phyloP scores from a whole-genome alignment of 2,888 invertebrate species.

The Nomada ferruginata region DNA sequence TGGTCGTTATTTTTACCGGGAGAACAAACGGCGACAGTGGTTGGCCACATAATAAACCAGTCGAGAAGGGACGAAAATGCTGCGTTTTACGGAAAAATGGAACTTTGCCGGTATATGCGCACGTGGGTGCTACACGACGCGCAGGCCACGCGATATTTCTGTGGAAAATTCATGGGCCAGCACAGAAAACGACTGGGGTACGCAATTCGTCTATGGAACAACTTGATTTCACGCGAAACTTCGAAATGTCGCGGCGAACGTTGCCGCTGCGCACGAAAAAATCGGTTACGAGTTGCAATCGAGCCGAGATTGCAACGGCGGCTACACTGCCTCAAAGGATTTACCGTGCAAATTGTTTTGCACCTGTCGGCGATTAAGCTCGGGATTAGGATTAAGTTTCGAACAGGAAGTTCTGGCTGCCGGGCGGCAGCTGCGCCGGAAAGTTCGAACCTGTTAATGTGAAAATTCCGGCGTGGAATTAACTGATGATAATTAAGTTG shows the following conservation, averaged over 20 bases:
- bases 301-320: neutral
- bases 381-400: conserved; percentile 14
- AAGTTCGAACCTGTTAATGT: neutral
- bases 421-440: neutral
- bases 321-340: neutral
- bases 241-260: neutral
- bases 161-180: neutral
- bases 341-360: conserved; percentile 13
- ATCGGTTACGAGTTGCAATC: neutral
- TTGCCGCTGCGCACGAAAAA: conserved; percentile 2
- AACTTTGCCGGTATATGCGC: neutral
- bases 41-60: neutral
- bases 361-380: conserved; percentile 1
- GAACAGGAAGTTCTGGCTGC: neutral
- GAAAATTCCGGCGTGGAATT: neutral
- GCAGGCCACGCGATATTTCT: neutral
- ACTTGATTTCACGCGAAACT: conserved; percentile 17
- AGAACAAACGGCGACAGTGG: neutral
- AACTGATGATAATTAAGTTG: neutral
- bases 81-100: conserved; percentile 2
- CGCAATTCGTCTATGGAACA: neutral
- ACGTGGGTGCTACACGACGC: neutral
- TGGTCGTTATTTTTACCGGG: neutral
- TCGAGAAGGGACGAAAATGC: neutral
- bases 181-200: neutral